Conservation (phyloP, 2,888 invertebrate genomes). For the Agonopterix subpropinquella region DNA sequence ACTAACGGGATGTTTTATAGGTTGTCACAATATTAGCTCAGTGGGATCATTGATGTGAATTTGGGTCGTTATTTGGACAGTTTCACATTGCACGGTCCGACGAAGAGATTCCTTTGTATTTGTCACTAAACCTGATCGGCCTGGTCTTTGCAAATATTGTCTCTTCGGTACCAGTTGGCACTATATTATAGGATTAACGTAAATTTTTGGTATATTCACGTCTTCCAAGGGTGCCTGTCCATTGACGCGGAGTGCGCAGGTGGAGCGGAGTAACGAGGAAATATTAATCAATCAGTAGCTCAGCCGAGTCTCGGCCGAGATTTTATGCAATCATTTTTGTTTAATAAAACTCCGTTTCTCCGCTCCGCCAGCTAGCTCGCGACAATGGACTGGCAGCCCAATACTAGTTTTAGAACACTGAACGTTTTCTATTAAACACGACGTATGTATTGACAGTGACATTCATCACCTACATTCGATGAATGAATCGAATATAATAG, state of each 20-base stretch:
- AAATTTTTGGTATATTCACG: background rate
- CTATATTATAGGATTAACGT: constrained; percentile 1
- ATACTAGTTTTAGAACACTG: background rate
- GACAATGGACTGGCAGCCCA: too few relatives aligned
- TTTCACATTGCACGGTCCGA: constrained; percentile 25
- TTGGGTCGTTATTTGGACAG: constrained; percentile 39
- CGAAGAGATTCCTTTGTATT: constrained; percentile 7
- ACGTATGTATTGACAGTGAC: constrained; percentile 31
- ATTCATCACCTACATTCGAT: constrained; percentile 22
- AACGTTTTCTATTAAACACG: constrained; percentile 9
- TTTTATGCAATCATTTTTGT: too few relatives aligned
- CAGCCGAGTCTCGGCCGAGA: too few relatives aligned
- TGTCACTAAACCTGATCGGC: constrained; percentile 3
- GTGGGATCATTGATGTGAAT: constrained; percentile 24
- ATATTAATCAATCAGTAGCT: too few relatives aligned
- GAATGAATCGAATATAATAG: constrained; percentile 21
- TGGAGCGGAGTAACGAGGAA: too few relatives aligned
- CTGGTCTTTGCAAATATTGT: constrained; percentile 3
- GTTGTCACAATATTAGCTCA: constrained; percentile 27
- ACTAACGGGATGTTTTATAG: constrained; percentile 48
- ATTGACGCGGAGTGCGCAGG: too few relatives aligned
- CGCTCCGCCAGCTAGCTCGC: too few relatives aligned
- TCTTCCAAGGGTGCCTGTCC: too few relatives aligned
- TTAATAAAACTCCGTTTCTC: too few relatives aligned
- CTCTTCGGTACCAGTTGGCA: constrained; percentile 7